phyloP scores from a whole-genome alignment of 1,140 invertebrate species.

The Drosophila chauvacae region DNA sequence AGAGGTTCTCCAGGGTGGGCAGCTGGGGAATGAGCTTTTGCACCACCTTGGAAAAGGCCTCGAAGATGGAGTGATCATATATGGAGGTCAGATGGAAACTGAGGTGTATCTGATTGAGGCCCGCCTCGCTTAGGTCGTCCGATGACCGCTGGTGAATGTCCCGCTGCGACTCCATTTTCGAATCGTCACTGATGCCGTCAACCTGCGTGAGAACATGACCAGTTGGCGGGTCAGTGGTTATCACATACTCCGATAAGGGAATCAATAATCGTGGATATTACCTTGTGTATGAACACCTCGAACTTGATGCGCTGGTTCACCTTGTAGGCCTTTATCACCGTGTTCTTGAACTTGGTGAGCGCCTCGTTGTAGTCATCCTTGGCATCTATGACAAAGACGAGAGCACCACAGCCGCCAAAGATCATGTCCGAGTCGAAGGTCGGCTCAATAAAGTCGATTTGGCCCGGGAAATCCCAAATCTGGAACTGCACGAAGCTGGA shows the following conservation, averaged over 20 bases:
- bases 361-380: conserved; percentile 99
- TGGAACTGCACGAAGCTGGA: conserved; percentile 99
- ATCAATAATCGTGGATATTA: conserved; percentile 18
- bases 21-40: conserved; percentile 99
- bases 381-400: conserved; percentile 99
- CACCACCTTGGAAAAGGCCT: conserved; percentile 99
- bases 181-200: conserved; percentile 98
- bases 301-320: conserved; percentile 98
- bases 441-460: conserved; percentile 98
- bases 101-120: conserved; percentile 93
- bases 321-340: conserved; percentile 97
- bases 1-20: conserved; percentile 97
- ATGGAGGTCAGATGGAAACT: conserved; percentile 99
- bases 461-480: conserved; percentile 99
- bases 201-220: conserved; percentile 86
- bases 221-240: conserved; percentile 26
- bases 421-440: conserved; percentile 98
- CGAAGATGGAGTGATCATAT: conserved; percentile 99
- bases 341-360: conserved; percentile 94
- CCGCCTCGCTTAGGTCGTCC: conserved; percentile 96
- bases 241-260: conserved; percentile 12
- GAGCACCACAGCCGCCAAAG: conserved; percentile 96
- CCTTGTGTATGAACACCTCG: conserved; percentile 99
- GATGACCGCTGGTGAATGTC: conserved; percentile 98
- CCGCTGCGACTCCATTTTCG: conserved; percentile 99